Evolutionary conservation across 1,140 invertebrate genomes (phyloP).

Genomic region (Atopsyche davidsoni): DNA sequence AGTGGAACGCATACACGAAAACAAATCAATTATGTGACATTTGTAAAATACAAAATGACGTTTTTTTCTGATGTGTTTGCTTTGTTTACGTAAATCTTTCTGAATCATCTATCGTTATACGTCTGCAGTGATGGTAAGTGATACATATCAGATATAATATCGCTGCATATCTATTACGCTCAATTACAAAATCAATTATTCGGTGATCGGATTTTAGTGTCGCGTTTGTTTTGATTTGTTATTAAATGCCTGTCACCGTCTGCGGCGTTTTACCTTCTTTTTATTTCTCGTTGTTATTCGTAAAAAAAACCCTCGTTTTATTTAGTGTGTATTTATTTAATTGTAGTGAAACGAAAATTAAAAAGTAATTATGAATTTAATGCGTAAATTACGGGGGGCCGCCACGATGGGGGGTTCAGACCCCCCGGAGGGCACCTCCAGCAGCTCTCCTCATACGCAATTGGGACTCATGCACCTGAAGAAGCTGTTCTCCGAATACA

Average conservation of each 20-base stretch:
- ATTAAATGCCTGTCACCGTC: too few species aligned
- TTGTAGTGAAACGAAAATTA: conserved; percentile 11
- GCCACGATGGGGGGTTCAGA: conserved; percentile 41
- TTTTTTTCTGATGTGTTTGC: conserved; percentile 14
- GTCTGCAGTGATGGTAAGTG: conserved; percentile 9
- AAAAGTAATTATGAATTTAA: conserved; percentile 66
- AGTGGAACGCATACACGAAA: conserved; percentile 11
- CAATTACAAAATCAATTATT: too few species aligned
- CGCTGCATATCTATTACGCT: too few species aligned
- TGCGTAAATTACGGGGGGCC: conserved; percentile 73
- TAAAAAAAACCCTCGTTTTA: too few species aligned
- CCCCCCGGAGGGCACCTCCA: conserved; percentile 38
- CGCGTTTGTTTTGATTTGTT: too few species aligned
- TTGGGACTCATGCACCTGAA: conserved; percentile 92
- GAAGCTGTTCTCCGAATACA: conserved; percentile 92
- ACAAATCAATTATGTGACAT: conserved; percentile 25
- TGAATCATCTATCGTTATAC: conserved; percentile 18
- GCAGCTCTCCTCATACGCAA: conserved; percentile 70
- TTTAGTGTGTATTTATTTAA: conserved; percentile 3
- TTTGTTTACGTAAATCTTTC: conserved; percentile 17
- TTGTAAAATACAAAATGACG: conserved; percentile 17
- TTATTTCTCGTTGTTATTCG: too few species aligned
- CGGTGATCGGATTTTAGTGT: too few species aligned
- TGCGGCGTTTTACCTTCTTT: too few species aligned
- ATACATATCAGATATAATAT: too few species aligned